phyloP scores from a whole-genome alignment of 2,797 vertebrate species.

The Falco cherrug region DNA sequence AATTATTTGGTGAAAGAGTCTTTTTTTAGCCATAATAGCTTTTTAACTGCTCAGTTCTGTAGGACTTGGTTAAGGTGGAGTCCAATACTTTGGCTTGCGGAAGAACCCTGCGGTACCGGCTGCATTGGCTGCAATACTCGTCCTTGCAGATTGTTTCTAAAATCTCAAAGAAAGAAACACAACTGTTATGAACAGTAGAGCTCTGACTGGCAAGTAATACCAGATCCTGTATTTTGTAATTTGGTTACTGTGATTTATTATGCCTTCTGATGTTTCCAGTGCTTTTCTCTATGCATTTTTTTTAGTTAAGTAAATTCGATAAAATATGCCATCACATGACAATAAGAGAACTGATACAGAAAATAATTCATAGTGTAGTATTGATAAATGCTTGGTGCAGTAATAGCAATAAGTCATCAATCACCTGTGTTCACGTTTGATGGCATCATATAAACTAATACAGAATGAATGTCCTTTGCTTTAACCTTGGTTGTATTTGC shows the following conservation, averaged over 20 bases:
- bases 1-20: background rate
- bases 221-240: background rate
- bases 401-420: constrained; percentile 25
- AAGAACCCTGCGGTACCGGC: background rate
- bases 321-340: constrained; percentile 34
- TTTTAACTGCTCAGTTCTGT: background rate
- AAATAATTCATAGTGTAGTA: constrained; percentile 40
- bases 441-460: constrained; percentile 39
- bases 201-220: background rate
- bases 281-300: background rate
- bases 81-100: background rate
- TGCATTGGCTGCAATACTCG: background rate
- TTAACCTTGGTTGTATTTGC: constrained; percentile 51
- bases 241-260: constrained; percentile 7
- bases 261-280: background rate
- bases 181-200: background rate
- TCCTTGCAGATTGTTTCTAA: background rate
- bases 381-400: constrained; percentile 54
- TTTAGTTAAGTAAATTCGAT: constrained; percentile 42
- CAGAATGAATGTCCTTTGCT: constrained; percentile 18
- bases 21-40: background rate
- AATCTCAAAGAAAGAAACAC: background rate
- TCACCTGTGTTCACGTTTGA: constrained; percentile 29
- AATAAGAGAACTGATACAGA: constrained; percentile 38
- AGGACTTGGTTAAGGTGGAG: background rate